A percentile compares a stretch with the other conserved stretches of the same genome.
These are phyloP conservation scores for Ennomos erosarius DNA, from an alignment of 2,888 invertebrate species.

Conservation along the genomic window DNA sequence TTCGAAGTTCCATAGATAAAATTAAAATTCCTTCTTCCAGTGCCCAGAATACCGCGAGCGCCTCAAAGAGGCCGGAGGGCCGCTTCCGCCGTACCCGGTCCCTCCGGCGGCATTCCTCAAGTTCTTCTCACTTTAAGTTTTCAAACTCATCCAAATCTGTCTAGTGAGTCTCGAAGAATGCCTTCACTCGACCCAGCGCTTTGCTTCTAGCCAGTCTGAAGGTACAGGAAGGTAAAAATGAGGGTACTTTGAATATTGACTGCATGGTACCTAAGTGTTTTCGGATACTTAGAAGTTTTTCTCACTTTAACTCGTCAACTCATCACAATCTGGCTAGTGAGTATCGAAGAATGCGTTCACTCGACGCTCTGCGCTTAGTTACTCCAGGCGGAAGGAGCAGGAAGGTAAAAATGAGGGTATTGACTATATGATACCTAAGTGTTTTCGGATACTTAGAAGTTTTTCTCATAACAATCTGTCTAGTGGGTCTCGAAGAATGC, in stretches of 20 bases:
- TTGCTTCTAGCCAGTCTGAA: background rate
- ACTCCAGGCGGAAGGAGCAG: background rate
- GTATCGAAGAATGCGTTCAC: background rate
- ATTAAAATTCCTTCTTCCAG: slow-evolving; percentile 62
- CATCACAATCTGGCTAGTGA: too few relatives aligned
- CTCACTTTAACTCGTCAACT: slow-evolving; percentile 87
- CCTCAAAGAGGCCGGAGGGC: slow-evolving; percentile 91
- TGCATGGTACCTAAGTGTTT: background rate
- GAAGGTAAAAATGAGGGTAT: slow-evolving; percentile 6
- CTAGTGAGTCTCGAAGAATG: background rate
- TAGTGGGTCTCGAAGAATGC: background rate
- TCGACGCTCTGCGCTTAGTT: background rate
- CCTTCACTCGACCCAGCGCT: background rate
- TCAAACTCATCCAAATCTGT: background rate
- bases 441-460: slow-evolving; percentile 78
- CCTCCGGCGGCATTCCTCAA: slow-evolving; percentile 96
- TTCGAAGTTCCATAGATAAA: background rate
- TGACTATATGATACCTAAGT: background rate
- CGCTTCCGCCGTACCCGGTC: slow-evolving; percentile 92
- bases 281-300: slow-evolving; percentile 88
- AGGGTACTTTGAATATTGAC: background rate
- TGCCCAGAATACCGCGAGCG: slow-evolving; percentile 93
- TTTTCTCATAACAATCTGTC: slow-evolving; percentile 68
- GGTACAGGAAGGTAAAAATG: slow-evolving; percentile 3
- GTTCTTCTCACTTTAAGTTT: slow-evolving; percentile 92